Conservation (phyloP, 2,113 vertebrate genomes). For the Cervus canadensis region DNA sequence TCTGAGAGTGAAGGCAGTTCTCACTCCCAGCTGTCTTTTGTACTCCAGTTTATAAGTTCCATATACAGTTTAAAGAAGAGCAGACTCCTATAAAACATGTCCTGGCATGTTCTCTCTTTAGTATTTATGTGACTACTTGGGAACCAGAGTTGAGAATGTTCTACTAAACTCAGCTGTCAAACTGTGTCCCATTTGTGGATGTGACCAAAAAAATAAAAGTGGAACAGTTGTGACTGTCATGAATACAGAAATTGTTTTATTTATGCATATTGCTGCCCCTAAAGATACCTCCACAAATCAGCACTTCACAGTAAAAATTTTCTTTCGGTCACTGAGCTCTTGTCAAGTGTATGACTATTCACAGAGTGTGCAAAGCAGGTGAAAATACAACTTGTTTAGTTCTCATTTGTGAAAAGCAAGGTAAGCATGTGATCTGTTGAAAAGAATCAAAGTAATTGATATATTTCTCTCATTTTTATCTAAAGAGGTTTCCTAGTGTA, state of each 20-base stretch:
- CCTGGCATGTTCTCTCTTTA: slow-evolving; percentile 24
- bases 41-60: slow-evolving; percentile 26
- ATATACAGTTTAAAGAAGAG: slow-evolving; percentile 22
- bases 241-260: slow-evolving; percentile 33
- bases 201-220: neutral
- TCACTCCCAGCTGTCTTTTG: slow-evolving; percentile 33
- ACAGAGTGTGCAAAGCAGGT: neutral
- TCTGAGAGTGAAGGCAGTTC: slow-evolving; percentile 1
- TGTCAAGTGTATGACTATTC: neutral
- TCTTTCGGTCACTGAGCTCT: neutral
- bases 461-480: slow-evolving; percentile 22
- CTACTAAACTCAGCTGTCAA: slow-evolving; percentile 28
- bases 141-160: neutral
- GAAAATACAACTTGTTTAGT: slow-evolving; percentile 18
- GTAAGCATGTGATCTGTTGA: neutral
- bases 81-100: slow-evolving; percentile 20
- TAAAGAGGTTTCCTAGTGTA: neutral
- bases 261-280: neutral
- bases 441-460: slow-evolving; percentile 16
- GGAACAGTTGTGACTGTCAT: neutral
- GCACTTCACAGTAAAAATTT: neutral
- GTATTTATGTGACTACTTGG: slow-evolving; percentile 11
- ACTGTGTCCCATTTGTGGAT: slow-evolving; percentile 12
- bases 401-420: slow-evolving; percentile 36
- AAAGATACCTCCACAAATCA: neutral